phyloP scores from a whole-genome alignment of 2,797 vertebrate species.

The Parambassis ranga region DNA sequence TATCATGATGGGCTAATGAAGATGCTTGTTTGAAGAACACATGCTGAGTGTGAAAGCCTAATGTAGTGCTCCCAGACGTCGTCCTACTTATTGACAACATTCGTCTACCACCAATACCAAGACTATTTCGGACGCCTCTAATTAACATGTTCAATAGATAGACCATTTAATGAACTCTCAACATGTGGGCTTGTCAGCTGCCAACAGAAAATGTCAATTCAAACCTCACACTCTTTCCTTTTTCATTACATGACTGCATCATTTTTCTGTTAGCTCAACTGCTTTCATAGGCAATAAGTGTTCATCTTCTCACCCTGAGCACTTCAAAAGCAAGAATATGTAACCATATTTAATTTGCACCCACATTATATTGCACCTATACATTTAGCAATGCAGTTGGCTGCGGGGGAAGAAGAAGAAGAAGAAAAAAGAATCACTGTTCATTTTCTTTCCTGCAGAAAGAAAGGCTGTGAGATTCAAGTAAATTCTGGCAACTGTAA shows the following conservation, averaged over 20 bases:
- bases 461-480: conserved; percentile 15
- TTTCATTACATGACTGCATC: background rate
- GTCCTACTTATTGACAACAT: conserved; percentile 42
- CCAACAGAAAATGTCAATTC: conserved; percentile 51
- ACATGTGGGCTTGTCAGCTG: conserved; percentile 42
- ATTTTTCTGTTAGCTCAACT: background rate
- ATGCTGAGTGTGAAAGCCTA: conserved; percentile 22
- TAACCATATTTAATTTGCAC: background rate
- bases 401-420: too few relatives aligned
- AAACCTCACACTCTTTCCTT: conserved; percentile 16
- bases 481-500: conserved; percentile 24
- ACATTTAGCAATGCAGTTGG: background rate
- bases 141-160: conserved; percentile 69
- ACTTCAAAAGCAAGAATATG: background rate
- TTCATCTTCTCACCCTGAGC: background rate
- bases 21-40: conserved; percentile 38
- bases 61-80: conserved; percentile 33
- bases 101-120: conserved; percentile 13
- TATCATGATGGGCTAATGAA: conserved; percentile 33
- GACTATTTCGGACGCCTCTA: conserved; percentile 53
- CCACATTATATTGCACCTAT: background rate
- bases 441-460: conserved; percentile 13
- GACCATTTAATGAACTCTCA: conserved; percentile 69
- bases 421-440: background rate
- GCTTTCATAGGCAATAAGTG: too few relatives aligned